Conservation (phyloP, 2,797 vertebrate species). For the Chloroceryle amazona region DNA sequence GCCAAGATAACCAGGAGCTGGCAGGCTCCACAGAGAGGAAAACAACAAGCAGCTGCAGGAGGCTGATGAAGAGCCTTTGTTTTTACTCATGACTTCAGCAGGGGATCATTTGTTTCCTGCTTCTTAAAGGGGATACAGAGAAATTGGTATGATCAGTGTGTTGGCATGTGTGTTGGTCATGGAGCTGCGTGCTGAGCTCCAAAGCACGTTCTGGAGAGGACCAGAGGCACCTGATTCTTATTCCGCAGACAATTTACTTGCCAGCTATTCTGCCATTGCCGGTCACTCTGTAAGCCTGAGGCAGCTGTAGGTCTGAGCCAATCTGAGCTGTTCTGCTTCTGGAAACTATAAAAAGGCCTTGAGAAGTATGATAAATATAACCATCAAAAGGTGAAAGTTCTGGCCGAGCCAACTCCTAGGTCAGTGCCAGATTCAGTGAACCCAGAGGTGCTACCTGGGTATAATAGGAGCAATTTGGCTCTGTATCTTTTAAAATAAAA, state of each 20-base stretch:
- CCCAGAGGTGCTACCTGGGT: neutral
- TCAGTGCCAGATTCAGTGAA: neutral
- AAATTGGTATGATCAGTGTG: neutral
- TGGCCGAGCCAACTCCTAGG: neutral
- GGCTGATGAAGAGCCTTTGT: constrained; percentile 67
- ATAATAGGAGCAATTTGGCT: neutral
- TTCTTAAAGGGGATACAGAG: neutral
- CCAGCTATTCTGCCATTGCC: neutral
- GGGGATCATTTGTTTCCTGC: constrained; percentile 30
- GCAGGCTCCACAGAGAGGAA: constrained; percentile 37
- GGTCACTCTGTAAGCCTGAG: neutral
- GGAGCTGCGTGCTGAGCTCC: neutral
- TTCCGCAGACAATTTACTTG: neutral
- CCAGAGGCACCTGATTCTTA: neutral
- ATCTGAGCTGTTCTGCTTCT: neutral
- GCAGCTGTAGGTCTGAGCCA: neutral
- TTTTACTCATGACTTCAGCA: constrained; percentile 51
- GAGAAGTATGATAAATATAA: neutral
- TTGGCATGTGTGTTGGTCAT: neutral
- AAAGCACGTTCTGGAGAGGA: neutral
- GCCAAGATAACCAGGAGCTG: constrained; percentile 52
- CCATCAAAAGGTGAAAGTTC: neutral
- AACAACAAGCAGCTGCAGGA: constrained; percentile 68
- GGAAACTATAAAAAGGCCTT: neutral
- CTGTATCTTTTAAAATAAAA: neutral